Evolutionary conservation across 2,797 vertebrate genomes (phyloP).

Genomic region (Acanthurus tractus): DNA sequence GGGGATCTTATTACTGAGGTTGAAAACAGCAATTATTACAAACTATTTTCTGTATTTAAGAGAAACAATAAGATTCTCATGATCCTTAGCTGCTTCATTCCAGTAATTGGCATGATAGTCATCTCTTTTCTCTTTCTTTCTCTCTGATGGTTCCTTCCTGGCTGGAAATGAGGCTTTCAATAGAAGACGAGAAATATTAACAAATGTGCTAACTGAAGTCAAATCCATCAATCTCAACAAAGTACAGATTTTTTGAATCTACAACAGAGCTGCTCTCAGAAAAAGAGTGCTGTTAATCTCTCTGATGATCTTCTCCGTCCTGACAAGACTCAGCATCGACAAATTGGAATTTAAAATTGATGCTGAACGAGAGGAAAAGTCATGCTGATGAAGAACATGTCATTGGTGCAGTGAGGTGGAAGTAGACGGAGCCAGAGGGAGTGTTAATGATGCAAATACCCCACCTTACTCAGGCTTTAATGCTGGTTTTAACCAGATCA

Average conservation of each 20-base stretch:
- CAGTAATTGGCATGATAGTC: conserved; percentile 8
- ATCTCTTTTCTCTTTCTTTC: neutral
- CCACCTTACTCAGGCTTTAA: conserved; percentile 31
- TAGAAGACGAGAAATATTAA: conserved; percentile 40
- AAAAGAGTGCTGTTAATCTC: conserved; percentile 40
- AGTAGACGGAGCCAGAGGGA: neutral
- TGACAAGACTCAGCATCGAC: conserved; percentile 37
- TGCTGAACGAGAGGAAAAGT: conserved; percentile 31
- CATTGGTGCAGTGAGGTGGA: neutral
- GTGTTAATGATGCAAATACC: conserved; percentile 33
- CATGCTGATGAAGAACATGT: conserved; percentile 28
- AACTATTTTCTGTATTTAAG: conserved; percentile 13
- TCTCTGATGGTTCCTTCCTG: conserved; percentile 12
- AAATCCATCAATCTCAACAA: conserved; percentile 31
- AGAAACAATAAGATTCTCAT: neutral
- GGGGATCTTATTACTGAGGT: conserved; percentile 3
- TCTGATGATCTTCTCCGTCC: conserved; percentile 45
- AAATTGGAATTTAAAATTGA: conserved; percentile 45
- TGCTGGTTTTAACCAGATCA: conserved; percentile 26
- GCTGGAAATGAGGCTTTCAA: conserved; percentile 16
- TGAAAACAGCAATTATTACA: conserved; percentile 19
- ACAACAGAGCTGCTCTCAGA: conserved; percentile 30
- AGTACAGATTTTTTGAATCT: conserved; percentile 28
- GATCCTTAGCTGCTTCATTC: conserved; percentile 10
- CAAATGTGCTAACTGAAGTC: conserved; percentile 34